Percentiles rank a stretch among this genome's conserved stretches.
phyloP scores from a whole-genome alignment of 2,888 invertebrate genomes.

The Salpingus planirostris region DNA sequence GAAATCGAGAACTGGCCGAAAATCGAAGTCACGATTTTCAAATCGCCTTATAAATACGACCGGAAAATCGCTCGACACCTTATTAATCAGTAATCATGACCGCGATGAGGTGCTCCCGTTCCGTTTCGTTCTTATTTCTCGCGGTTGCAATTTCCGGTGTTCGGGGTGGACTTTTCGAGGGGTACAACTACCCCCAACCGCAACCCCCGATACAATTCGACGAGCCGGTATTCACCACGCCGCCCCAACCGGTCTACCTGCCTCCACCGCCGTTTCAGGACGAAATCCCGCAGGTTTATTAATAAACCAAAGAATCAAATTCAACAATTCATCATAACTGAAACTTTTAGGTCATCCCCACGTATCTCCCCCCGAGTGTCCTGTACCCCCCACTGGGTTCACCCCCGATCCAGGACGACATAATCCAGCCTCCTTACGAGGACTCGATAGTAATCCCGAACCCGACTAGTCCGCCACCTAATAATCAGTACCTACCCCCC shows the following conservation, averaged over 20 bases:
- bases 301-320: conserved; percentile 1
- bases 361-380: conserved; percentile 21
- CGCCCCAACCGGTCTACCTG: conserved; percentile 20
- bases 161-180: too few relatives aligned
- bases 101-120: conserved; percentile 1
- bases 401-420: conserved; percentile 11
- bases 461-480: conserved; percentile 16
- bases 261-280: conserved; percentile 24
- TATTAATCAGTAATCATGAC: background rate
- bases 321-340: background rate
- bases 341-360: conserved; percentile 9
- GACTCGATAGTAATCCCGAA: conserved; percentile 24
- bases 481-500: conserved; percentile 19
- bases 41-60: conserved; percentile 7
- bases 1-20: conserved; percentile 13
- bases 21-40: conserved; percentile 14
- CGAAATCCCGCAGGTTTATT: conserved; percentile 16
- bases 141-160: background rate
- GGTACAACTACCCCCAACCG: conserved; percentile 29
- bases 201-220: conserved; percentile 25
- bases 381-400: conserved; percentile 20
- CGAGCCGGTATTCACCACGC: conserved; percentile 23
- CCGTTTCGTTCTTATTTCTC: background rate
- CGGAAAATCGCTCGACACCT: too few relatives aligned
- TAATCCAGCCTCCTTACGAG: conserved; percentile 19